Evolutionary conservation across 2,797 vertebrate species (phyloP), one percentile per base, ranked within the genome.

Genomic region (Cephalopachus bancanus): DNA sequence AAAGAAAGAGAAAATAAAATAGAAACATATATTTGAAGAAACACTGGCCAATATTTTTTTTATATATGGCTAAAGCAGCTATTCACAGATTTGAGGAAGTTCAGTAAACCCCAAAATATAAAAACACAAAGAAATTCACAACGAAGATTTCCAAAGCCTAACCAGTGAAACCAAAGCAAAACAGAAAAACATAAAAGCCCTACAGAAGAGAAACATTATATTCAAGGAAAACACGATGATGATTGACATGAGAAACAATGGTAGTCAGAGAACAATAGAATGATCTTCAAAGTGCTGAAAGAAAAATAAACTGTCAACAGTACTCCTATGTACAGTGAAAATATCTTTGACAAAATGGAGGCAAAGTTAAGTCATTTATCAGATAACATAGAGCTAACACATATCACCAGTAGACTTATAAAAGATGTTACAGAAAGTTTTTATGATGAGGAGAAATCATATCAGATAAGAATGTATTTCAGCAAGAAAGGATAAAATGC

Each of bases 311-410:
- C 26, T 78, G 49, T 62, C n/a, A 75, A 20, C 20, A 49, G 83
- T 19, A 84, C 93, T 72, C 74, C 24, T 74, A 51, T 26, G 33
- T 44, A 59, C 71, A 87, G 30, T 60, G 37, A 75, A 92, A 67
- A 74, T 37, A 51, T 65, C 51, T 49, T 64, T 72, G 57, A 84
- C 57, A 89, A 93, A 83, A 64, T n/a, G 24, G 87, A 89, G 84
- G 28, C 33, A 65, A 83, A 64, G 44, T 26, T 28, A 91, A 80
- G 14, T 19, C 33, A n/a, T 57, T 83, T 89, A 22, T 79, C 72
- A 79, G 33, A 59, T 85, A 89, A 65, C 17, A 72, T 19, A 85
- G 84, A 62, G 16, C 62, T 57, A 75, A 67, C 3, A 28, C 81
- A 69, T 88, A 53, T 78, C n/a, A 71, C 37, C 44, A 6, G 5